A percentile compares a stretch with the other conserved stretches of the same genome.
These are phyloP conservation scores for Serinus canaria DNA, from an alignment of 2,113 vertebrate genomes.

Conservation along the genomic window DNA sequence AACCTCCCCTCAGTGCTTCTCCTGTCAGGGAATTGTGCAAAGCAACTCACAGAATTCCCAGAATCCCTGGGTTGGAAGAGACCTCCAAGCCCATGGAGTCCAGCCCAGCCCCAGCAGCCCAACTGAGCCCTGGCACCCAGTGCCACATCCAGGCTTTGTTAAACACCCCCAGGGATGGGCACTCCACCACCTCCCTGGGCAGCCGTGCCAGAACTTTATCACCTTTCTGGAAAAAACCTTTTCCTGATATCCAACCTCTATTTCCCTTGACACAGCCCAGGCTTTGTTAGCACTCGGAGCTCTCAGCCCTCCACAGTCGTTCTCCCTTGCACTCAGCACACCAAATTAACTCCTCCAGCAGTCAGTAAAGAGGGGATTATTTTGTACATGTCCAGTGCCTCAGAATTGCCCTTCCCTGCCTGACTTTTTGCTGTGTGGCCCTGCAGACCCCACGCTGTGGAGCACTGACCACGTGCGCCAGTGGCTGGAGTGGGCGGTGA, in stretches of 20 bases:
- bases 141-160: no score
- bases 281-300: background rate
- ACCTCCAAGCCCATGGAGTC: no score
- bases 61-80: no score
- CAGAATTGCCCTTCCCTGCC: background rate
- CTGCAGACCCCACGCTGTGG: constrained; percentile 84
- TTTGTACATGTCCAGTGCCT: background rate
- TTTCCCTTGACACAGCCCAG: background rate
- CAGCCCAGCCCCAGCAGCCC: no score
- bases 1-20: no score
- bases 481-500: constrained; percentile 91
- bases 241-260: background rate
- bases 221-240: background rate
- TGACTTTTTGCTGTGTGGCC: background rate
- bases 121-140: no score
- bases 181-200: no score
- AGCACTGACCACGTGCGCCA: constrained; percentile 86
- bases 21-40: no score
- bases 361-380: background rate
- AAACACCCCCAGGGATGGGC: no score
- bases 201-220: no score
- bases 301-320: background rate
- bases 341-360: background rate
- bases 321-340: background rate
- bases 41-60: no score